phyloP scores from a whole-genome alignment of 2,113 vertebrate species.

The Solea solea region DNA sequence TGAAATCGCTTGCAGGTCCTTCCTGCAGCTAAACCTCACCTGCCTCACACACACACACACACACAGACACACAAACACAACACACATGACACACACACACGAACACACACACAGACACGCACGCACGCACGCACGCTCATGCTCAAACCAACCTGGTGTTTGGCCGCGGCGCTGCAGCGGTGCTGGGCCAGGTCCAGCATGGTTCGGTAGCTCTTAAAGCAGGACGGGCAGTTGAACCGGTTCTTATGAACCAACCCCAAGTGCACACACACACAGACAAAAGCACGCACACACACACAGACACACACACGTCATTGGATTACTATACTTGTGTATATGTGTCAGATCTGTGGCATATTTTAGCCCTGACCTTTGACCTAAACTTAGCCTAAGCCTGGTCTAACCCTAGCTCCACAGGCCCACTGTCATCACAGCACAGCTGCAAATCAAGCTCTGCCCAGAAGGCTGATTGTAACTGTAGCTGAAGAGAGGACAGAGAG shows the following conservation, averaged over 20 bases:
- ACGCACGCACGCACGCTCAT: constrained; percentile 39
- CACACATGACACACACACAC: constrained; percentile 25
- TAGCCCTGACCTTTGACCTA: constrained; percentile 51
- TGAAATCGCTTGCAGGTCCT: constrained; percentile 16
- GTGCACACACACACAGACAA: constrained; percentile 26
- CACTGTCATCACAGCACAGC: not conserved
- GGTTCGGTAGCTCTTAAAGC: constrained; percentile 86
- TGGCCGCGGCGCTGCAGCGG: constrained; percentile 81
- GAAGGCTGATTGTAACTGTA: not conserved
- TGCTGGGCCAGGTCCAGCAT: constrained; percentile 83
- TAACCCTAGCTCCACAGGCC: constrained; percentile 30
- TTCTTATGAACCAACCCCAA: constrained; percentile 77
- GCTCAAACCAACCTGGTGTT: constrained; percentile 82
- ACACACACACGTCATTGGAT: constrained; percentile 59
- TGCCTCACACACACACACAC: constrained; percentile 27
- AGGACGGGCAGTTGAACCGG: constrained; percentile 85
- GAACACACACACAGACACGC: constrained; percentile 26
- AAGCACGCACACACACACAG: constrained; percentile 40
- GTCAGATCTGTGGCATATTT: constrained; percentile 20
- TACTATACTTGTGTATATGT: constrained; percentile 57
- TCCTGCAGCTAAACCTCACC: constrained; percentile 12
- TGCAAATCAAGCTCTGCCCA: not conserved
- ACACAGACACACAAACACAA: constrained; percentile 13
- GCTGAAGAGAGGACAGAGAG: constrained; percentile 28
- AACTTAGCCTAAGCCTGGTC: constrained; percentile 59